Evolutionary conservation across 35 echinoderm and acorn worm genomes (phyloP).

Genomic region (Heliocidaris tuberculata): DNA sequence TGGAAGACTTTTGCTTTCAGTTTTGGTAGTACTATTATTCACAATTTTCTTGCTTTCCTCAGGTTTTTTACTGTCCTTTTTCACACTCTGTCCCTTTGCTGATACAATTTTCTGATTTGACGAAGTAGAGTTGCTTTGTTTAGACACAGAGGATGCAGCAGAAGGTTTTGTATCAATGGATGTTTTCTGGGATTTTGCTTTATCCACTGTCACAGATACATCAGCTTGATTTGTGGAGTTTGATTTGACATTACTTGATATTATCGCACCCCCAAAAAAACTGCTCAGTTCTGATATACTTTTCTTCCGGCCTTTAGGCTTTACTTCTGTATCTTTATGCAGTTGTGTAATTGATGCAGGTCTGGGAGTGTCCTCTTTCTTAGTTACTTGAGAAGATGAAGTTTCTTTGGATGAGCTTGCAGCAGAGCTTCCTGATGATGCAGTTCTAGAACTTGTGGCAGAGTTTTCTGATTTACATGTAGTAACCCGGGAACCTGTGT

Average conservation of each 20-base stretch:
- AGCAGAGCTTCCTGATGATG: background rate
- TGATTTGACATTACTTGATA: background rate
- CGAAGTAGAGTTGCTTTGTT: slow-evolving; percentile 24
- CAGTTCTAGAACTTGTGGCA: background rate
- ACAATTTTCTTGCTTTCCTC: background rate
- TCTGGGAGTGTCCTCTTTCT: background rate
- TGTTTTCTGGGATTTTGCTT: slow-evolving; percentile 20
- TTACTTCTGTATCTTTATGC: background rate
- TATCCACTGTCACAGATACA: background rate
- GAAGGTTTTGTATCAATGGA: background rate
- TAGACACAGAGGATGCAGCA: background rate
- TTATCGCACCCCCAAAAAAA: background rate
- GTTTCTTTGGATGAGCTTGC: slow-evolving; percentile 11
- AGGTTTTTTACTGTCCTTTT: slow-evolving; percentile 41
- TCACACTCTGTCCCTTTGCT: background rate
- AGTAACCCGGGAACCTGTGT: too few relatives aligned
- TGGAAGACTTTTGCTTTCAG: slow-evolving; percentile 32
- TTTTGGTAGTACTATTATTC: background rate
- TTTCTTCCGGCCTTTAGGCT: background rate
- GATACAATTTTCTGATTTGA: background rate
- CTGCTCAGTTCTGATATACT: slow-evolving; percentile 39
- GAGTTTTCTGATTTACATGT: background rate
- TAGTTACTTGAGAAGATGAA: background rate
- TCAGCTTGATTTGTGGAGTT: background rate
- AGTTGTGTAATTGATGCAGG: background rate